Evolutionary conservation across 2,797 vertebrate genomes (phyloP).

Genomic region (Cetoscarus ocellatus): DNA sequence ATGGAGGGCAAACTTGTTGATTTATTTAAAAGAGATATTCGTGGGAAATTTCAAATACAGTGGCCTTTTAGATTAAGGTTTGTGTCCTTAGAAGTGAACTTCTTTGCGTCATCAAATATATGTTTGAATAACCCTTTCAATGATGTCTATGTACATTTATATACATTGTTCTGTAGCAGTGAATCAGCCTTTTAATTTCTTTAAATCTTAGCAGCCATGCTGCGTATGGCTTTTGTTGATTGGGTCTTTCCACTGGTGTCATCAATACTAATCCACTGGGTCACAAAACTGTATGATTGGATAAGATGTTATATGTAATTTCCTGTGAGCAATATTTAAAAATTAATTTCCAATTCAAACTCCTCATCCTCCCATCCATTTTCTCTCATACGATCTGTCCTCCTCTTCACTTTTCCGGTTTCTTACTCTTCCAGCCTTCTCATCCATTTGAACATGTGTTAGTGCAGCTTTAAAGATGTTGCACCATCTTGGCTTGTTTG

Average conservation of each 20-base stretch:
- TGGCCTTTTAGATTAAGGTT: too few relatives aligned
- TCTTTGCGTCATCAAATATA: too few relatives aligned
- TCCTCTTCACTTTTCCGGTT: not conserved
- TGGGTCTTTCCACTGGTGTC: not conserved
- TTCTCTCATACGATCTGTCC: constrained; percentile 5
- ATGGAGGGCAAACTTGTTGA: too few relatives aligned
- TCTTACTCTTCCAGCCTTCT: not conserved
- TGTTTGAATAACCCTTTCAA: not conserved
- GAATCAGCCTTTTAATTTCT: not conserved
- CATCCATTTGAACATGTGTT: constrained; percentile 22
- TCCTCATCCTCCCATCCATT: not conserved
- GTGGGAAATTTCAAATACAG: too few relatives aligned
- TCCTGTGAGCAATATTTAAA: not conserved
- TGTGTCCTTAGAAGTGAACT: too few relatives aligned
- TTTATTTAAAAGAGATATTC: too few relatives aligned
- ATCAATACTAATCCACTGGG: not conserved
- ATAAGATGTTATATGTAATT: not conserved
- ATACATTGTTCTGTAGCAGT: too few relatives aligned
- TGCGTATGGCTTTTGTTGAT: not conserved
- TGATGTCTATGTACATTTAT: too few relatives aligned
- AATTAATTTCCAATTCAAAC: not conserved
- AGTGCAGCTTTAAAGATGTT: constrained; percentile 15
- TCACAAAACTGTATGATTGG: not conserved
- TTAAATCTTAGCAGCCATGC: not conserved
- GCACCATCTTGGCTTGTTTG: constrained; percentile 25